phyloP scores from a whole-genome alignment of 2,888 invertebrate species.

The Tromatobia lineatoria region DNA sequence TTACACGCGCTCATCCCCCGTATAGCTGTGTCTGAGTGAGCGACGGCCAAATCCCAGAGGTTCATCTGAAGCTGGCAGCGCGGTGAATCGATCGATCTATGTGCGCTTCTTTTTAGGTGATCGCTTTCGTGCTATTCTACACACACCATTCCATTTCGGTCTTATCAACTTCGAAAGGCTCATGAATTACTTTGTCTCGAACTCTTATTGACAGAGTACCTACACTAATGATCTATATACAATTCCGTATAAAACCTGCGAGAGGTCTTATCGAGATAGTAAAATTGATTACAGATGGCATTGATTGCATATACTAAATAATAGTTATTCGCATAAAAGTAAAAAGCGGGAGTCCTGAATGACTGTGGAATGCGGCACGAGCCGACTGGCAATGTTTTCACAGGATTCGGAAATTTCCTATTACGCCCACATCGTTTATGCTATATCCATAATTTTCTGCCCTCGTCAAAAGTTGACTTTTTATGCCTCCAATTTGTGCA shows the following conservation, averaged over 20 bases:
- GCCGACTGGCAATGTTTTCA: too few species aligned
- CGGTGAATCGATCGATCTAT: constrained; percentile 28
- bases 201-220: background rate
- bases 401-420: too few species aligned
- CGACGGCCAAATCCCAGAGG: constrained; percentile 3
- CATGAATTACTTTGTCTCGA: constrained; percentile 6
- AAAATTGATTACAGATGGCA: too few species aligned
- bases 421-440: too few species aligned
- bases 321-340: too few species aligned
- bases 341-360: too few species aligned
- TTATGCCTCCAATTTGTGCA: too few species aligned
- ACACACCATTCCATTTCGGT: constrained; percentile 1
- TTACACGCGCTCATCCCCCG: background rate
- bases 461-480: too few species aligned
- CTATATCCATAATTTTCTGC: too few species aligned
- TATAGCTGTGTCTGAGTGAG: background rate
- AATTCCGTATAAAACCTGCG: background rate
- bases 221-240: background rate
- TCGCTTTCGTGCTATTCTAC: background rate
- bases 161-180: background rate
- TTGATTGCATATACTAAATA: too few species aligned
- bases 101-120: constrained; percentile 3
- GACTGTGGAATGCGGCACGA: too few species aligned
- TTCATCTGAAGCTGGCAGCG: background rate
- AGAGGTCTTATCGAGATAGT: background rate